Evolutionary conservation across 2,888 invertebrate species (phyloP).

Genomic region (Crocallis elinguaria): DNA sequence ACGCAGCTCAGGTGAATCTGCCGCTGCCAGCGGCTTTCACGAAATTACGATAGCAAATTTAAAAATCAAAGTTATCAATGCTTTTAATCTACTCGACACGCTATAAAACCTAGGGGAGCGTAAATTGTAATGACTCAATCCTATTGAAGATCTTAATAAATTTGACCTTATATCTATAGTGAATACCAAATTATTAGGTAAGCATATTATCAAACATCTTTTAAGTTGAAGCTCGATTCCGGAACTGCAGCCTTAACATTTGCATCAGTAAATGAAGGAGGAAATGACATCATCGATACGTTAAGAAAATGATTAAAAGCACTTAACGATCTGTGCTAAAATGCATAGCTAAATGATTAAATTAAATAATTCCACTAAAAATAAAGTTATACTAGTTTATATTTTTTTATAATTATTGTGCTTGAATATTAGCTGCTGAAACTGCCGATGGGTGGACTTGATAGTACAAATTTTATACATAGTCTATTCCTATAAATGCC

Average conservation of each 20-base stretch:
- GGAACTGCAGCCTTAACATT: conserved; percentile 21
- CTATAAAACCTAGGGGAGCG: conserved; percentile 12
- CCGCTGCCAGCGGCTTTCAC: conserved; percentile 20
- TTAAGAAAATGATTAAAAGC: conserved; percentile 16
- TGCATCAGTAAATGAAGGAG: conserved; percentile 5
- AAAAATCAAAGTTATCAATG: conserved; percentile 8
- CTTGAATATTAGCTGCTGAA: too few species aligned
- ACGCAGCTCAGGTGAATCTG: conserved; percentile 39
- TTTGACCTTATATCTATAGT: conserved; percentile 3
- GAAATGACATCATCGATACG: conserved; percentile 21
- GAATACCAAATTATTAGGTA: neutral
- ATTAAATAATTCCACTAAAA: too few species aligned
- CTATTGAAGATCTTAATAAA: neutral
- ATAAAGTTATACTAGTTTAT: too few species aligned
- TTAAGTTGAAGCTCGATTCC: conserved; percentile 8
- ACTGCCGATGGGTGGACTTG: too few species aligned
- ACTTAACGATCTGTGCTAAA: conserved; percentile 10
- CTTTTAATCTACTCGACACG: conserved; percentile 19
- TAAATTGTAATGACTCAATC: conserved; percentile 7
- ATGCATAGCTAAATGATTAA: too few species aligned
- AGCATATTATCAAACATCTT: conserved; percentile 7
- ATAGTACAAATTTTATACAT: too few species aligned
- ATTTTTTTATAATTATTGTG: too few species aligned
- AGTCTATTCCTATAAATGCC: too few species aligned
- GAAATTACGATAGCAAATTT: conserved; percentile 15